Evolutionary conservation across 2,113 vertebrate species (phyloP), one percentile per base, ranked within the genome.

Genomic region (Junco hyemalis): DNA sequence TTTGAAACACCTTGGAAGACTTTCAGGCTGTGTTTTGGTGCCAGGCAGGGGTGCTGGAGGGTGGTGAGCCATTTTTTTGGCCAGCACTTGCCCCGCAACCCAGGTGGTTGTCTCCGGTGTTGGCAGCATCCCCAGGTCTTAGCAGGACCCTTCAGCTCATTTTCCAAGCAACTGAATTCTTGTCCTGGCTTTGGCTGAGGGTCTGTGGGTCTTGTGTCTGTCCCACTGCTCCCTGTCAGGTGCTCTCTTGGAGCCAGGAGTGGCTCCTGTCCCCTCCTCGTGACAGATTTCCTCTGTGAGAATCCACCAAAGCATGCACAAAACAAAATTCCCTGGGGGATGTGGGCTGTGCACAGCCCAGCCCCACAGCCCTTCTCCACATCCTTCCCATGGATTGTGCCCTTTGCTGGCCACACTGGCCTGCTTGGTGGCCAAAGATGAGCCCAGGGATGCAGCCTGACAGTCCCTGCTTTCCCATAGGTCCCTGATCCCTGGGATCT

Each of bases 301-400:
- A 6, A 0, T 40, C 6, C 5, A 16, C 51, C 33, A 31, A n/a
- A 63, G 50, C 0, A 8, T 1, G 6, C 5, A 47, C 35, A 65
- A 20, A 40, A 8, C 53, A 22, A 5, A 45, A 38, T 8, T 19
- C 77, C 44, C 5, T 5, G 44, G 38, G 31, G 35, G 16, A 22
- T 7, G 24, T 36, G n/a, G 28, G 28, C 36, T 65, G 26, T 54
- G 73, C 56, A 3, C 5, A 51, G 44, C 53, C 57, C 38, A 51
- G 44, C 53, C 57, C 38, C 3, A 3, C 2, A 0, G 13, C 33
- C 38, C 50, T 50, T 42, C 18, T 21, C 29, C 56, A 23, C 42
- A 24, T 45, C 31, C 35, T 61, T 12, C 48, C 50, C 35, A 18
- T 0, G 0, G 20, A 7, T 0, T 15, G 50, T 22, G 56, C 13